Percentiles rank a stretch among this genome's conserved stretches.
Conservation (phyloP, 1,140 invertebrate species). For the Asobara japonica region DNA sequence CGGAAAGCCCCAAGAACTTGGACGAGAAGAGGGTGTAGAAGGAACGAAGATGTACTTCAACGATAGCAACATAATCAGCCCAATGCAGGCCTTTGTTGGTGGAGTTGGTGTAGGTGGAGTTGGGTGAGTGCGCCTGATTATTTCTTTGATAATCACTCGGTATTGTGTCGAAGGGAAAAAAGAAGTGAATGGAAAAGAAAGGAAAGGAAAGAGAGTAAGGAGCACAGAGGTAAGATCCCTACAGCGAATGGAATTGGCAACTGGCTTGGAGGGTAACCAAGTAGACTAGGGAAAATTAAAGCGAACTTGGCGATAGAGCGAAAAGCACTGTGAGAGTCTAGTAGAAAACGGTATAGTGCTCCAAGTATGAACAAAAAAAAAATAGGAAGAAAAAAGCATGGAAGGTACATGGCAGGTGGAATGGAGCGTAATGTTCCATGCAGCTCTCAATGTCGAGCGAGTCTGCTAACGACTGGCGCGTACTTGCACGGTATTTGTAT, state of each 20-base stretch:
- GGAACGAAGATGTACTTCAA: constrained; percentile 54
- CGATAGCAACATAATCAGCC: constrained; percentile 49
- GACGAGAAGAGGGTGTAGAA: constrained; percentile 7
- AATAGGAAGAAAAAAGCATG: background rate
- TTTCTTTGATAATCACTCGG: constrained; percentile 55
- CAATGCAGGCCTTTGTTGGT: constrained; percentile 57
- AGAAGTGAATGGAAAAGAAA: constrained; percentile 26
- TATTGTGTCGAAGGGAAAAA: constrained; percentile 45
- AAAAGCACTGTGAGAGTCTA: background rate
- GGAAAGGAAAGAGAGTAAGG: constrained; percentile 30
- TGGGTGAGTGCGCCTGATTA: constrained; percentile 53
- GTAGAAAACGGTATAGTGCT: background rate
- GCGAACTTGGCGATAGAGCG: constrained; percentile 1
- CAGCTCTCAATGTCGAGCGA: constrained; percentile 16
- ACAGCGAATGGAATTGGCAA: constrained; percentile 13
- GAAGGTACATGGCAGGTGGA: background rate
- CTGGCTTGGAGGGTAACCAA: constrained; percentile 17
- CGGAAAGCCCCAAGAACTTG: constrained; percentile 16
- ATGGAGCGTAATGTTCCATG: constrained; percentile 20
- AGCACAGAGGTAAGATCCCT: background rate
- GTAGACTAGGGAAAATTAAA: constrained; percentile 24
- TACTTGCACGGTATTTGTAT: constrained; percentile 22
- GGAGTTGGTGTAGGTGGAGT: constrained; percentile 43
- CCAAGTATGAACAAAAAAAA: constrained; percentile 13
- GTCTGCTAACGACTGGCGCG: constrained; percentile 1